Conservation (phyloP, 2,113 vertebrate genomes). For the Labrus mixtus region DNA sequence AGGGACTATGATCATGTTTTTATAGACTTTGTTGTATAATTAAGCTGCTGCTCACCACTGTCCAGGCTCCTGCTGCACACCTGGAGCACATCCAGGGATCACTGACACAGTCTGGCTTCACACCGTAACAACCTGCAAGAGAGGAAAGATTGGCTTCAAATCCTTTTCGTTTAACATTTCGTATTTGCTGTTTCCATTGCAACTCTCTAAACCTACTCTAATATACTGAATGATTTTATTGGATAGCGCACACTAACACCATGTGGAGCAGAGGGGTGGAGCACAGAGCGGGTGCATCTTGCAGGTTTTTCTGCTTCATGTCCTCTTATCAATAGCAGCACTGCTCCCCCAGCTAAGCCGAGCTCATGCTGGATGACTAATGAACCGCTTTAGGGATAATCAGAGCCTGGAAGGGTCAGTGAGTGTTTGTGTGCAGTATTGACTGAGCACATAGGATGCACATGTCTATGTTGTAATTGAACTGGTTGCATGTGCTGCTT, state of each 20-base stretch:
- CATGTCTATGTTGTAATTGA: conserved; percentile 8
- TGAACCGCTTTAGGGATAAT: conserved; percentile 72
- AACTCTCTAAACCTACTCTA: conserved; percentile 18
- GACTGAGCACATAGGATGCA: background rate
- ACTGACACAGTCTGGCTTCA: conserved; percentile 87
- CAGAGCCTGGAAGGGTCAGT: conserved; percentile 63
- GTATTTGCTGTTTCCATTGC: background rate
- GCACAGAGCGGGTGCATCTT: conserved; percentile 33
- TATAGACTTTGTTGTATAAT: background rate
- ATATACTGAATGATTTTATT: conserved; percentile 42
- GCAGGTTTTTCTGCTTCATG: conserved; percentile 68
- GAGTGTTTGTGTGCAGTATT: background rate
- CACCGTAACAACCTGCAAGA: conserved; percentile 92
- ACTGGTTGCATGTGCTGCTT: conserved; percentile 2
- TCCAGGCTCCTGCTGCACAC: conserved; percentile 88
- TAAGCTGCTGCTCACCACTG: conserved; percentile 84
- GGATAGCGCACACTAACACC: conserved; percentile 29
- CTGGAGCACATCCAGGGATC: conserved; percentile 92
- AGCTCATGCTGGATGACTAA: conserved; percentile 64
- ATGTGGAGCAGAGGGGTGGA: conserved; percentile 6
- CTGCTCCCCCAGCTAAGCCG: conserved; percentile 51
- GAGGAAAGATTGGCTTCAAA: conserved; percentile 1
- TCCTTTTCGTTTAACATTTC: background rate
- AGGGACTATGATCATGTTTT: background rate
- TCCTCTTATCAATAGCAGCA: conserved; percentile 50